A percentile compares a stretch with the other conserved stretches of the same genome.
Evolutionary conservation across 2,888 invertebrate genomes (phyloP).

Genomic region (Dicranocentrus wangi): DNA sequence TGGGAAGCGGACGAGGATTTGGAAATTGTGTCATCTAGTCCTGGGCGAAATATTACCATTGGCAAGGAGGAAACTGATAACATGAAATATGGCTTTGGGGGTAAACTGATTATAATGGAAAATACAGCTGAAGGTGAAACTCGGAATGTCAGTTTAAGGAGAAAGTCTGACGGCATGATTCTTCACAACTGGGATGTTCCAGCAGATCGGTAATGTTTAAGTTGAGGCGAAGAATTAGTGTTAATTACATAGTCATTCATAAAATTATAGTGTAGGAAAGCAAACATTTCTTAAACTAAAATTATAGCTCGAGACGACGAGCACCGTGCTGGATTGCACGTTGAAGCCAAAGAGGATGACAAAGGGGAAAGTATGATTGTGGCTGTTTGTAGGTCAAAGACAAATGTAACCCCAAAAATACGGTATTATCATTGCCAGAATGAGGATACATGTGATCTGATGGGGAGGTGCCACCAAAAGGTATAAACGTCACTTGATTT

Average conservation of each 20-base stretch:
- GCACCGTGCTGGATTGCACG: constrained; percentile 40
- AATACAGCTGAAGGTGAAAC: constrained; percentile 37
- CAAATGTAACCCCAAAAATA: constrained; percentile 39
- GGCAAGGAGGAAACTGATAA: constrained; percentile 38
- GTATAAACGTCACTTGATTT: constrained; percentile 29
- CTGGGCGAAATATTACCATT: constrained; percentile 32
- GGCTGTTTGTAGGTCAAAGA: constrained; percentile 51
- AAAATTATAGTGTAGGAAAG: not conserved
- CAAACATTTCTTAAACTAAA: not conserved
- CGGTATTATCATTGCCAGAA: constrained; percentile 61
- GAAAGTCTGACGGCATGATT: constrained; percentile 39
- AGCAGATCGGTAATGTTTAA: constrained; percentile 38
- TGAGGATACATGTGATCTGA: constrained; percentile 60
- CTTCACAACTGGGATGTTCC: constrained; percentile 52
- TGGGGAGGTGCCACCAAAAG: constrained; percentile 61
- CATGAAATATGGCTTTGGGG: constrained; percentile 40
- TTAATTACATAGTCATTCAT: not conserved
- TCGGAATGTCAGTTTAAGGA: constrained; percentile 38
- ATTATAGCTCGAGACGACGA: constrained; percentile 48
- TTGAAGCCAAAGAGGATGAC: constrained; percentile 49
- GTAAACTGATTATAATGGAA: constrained; percentile 38
- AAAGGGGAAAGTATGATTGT: constrained; percentile 48
- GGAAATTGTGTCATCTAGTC: constrained; percentile 30
- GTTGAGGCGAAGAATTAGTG: not conserved
- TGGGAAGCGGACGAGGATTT: constrained; percentile 66